Percentiles rank a stretch among this genome's conserved stretches.
These are phyloP conservation scores for Astropecten irregularis DNA, from an alignment of 53 echinoderm and acorn worm genomes.

Conservation along the genomic window DNA sequence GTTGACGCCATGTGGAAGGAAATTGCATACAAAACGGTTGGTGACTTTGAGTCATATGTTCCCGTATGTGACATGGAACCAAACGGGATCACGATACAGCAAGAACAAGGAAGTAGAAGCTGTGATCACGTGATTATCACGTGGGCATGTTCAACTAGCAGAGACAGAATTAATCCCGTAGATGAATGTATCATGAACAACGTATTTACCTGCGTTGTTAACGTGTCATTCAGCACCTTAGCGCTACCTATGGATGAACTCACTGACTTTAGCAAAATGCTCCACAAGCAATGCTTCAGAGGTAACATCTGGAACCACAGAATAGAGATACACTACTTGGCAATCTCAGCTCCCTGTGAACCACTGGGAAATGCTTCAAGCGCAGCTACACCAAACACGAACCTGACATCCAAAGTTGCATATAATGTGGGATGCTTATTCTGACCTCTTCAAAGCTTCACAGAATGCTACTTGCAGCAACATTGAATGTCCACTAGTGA, in stretches of 20 bases:
- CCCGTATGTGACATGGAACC: background rate
- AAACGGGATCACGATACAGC: background rate
- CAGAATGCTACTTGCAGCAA: background rate
- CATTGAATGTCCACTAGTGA: conserved; percentile 33
- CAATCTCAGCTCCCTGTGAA: background rate
- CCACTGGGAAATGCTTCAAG: background rate
- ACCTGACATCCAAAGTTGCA: background rate
- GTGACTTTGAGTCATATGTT: background rate
- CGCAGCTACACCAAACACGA: background rate
- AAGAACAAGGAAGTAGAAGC: background rate
- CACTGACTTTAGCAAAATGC: background rate
- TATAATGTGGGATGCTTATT: background rate
- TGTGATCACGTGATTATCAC: background rate
- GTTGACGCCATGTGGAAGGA: background rate
- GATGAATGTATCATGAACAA: background rate
- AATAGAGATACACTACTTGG: background rate
- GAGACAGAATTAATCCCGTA: background rate
- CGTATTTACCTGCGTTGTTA: background rate
- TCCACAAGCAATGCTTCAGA: background rate
- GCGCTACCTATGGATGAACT: background rate
- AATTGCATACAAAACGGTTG: background rate
- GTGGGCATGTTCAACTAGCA: background rate
- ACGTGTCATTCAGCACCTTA: background rate
- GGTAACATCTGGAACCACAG: background rate
- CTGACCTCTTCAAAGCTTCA: background rate